A percentile compares a stretch with the other conserved stretches of the same genome.
Conservation (phyloP, 2,797 vertebrate genomes). For the Danio choprae region DNA sequence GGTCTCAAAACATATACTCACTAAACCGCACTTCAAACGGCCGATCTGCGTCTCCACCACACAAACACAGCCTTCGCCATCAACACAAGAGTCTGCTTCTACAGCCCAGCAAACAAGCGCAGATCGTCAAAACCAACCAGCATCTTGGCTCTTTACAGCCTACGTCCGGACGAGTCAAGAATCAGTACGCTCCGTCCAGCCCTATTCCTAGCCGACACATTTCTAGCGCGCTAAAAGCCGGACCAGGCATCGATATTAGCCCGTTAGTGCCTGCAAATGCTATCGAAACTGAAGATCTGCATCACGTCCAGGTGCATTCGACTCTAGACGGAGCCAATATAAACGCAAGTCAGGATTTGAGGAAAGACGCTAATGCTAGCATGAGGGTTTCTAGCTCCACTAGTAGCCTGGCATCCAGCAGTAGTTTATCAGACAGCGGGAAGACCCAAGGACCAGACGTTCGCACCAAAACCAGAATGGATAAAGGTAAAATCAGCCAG, state of each 20-base stretch:
- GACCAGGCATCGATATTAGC: conserved; percentile 81
- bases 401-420: conserved; percentile 87
- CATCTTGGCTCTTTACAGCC: conserved; percentile 85
- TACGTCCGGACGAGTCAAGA: conserved; percentile 68
- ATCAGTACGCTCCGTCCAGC: conserved; percentile 85
- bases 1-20: conserved; percentile 73
- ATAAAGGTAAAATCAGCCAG: conserved; percentile 71
- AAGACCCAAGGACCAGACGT: conserved; percentile 87
- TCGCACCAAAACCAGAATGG: conserved; percentile 80
- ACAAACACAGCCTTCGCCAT: conserved; percentile 65
- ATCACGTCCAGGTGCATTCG: conserved; percentile 65
- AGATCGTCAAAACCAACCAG: conserved; percentile 96
- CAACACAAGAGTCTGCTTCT: conserved; percentile 80
- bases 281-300: conserved; percentile 70
- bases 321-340: conserved; percentile 74
- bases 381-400: conserved; percentile 85
- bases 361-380: conserved; percentile 76
- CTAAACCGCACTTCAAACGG: conserved; percentile 73
- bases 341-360: conserved; percentile 59
- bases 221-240: conserved; percentile 74
- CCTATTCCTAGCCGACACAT: conserved; percentile 82
- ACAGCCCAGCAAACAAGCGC: conserved; percentile 93
- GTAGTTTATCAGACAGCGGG: conserved; percentile 84
- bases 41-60: conserved; percentile 70
- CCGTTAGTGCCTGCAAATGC: conserved; percentile 70